Evolutionary conservation across 2,888 invertebrate genomes (phyloP), one percentile per base, ranked within the genome.

Genomic region (Ceratothoa steindachneri): DNA sequence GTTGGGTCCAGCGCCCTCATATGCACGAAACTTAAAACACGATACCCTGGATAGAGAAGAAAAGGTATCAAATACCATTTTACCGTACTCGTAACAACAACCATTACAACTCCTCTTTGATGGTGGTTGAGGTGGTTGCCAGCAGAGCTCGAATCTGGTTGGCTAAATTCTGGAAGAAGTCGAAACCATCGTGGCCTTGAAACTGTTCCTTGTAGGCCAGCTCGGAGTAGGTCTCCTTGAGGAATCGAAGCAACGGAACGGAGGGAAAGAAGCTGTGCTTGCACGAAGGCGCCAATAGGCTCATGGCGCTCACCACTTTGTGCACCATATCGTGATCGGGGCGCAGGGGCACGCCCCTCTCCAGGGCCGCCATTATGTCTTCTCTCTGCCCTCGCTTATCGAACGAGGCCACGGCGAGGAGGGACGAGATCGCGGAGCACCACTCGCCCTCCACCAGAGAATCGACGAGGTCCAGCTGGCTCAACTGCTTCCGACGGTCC

Each of bases 321-420:
- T 76, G 55, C 27, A 76, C 76, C 27, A 72, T 76, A 41, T 76
- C 76, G 68, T 76, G 76, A 30, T 76, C 76, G 15, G 76, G 76
- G 60, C 76, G 66, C 1, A 76, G 53, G 19, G 76, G 76, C 60
- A 76, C 51, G 27, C 71, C 68, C 24, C 71, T 76, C 52, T 52
- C 71, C 5, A 76, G 41, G 2, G 76, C 76, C 24, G 76, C 76
- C n/a, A 68, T 71, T 71, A 76, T 67, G 30, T 76, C 76, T 68
- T 76, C 73, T 9, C 73, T 73, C 15, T 71, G 55, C 29, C 73
- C 76, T 19, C 73, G 55, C 1, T 72, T 64, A 30, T 76, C 73
- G 68, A 76, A 76, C 0, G 76, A 76, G 27, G 76, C 76, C 12
- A 55, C 73, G 15, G 73, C 69, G 29, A 76, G 53, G 0, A 76